Base-by-base conservation (phyloP, 2,797 vertebrate species). In the Macropodus opercularis region DNA sequence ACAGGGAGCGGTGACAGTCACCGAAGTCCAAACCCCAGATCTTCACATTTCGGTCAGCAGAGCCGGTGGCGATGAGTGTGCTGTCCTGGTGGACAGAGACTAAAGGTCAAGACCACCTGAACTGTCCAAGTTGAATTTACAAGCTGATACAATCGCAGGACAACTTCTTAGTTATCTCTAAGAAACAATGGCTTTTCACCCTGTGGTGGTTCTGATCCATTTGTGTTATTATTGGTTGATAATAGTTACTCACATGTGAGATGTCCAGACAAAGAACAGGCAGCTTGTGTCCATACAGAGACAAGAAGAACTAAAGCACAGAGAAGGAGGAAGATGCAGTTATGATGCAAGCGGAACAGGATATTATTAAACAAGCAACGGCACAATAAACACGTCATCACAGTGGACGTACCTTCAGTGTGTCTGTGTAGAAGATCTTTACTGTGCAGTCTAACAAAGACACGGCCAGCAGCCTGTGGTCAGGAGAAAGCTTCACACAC, bases 21-120 rank as follows among this genome's bases (percentile, higher is more conserved):
- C 98, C 98, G 1, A 99, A 99, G 84, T 99, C 98, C 89, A 99
- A 75, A 46, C 98, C 98, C 98, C 98, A 99, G 63, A 99, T 94
- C 85, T 99, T 99, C 77, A 99, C 94, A 14, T 98, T 98, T 44
- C 96, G 92, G 84, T 99, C 98, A 3, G 96, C 96, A 8, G 98
- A 99, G 24, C 98, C 98, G 0, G 97, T 99, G 4, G 94, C 95
- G 52, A 99, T 98, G 0, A 99, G 80, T 1, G 91, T 52, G 68
- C 90, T 96, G 49, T 99, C 97, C 97, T 99, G 79, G 13, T 10
- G 8, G 17, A 50, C 9, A 46, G 18, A 67, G 27, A 76, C n/a
- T 72, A 1, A 0, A 17, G 2, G 39, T 64, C 48, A 77, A 17
- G 3, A 40, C n/a, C n/a, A n/a, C n/a, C n/a, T n/a, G n/a, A n/a